Conservation (phyloP, 2,113 vertebrate species). For the Apteryx owenii region DNA sequence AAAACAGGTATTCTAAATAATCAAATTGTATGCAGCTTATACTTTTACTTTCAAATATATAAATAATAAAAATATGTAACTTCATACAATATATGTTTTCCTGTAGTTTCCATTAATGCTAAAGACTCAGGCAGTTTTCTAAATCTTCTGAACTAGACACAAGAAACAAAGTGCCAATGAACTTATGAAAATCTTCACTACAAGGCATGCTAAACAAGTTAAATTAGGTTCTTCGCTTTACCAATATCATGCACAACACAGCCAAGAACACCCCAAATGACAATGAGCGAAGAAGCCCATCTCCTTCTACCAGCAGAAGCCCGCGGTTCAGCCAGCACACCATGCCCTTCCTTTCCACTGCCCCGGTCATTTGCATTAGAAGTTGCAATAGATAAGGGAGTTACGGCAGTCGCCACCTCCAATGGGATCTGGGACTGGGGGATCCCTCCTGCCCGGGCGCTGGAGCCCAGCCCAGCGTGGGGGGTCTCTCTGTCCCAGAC, state of each 20-base stretch:
- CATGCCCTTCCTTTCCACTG: not conserved
- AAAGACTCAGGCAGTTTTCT: not conserved
- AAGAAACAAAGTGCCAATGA: not conserved
- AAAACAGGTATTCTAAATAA: constrained; percentile 42
- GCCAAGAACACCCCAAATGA: not conserved
- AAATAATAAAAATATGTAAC: not conserved
- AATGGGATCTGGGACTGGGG: not conserved
- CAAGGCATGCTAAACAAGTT: not conserved
- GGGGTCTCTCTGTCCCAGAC: not conserved
- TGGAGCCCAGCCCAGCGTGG: no score
- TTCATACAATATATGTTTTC: not conserved
- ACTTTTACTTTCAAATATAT: constrained; percentile 17
- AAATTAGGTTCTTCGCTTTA: not conserved
- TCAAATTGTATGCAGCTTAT: not conserved
- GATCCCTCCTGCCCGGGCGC: no score
- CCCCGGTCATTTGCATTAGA: not conserved
- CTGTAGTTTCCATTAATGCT: not conserved
- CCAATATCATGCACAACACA: not conserved
- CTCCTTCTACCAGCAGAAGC: not conserved
- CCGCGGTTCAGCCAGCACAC: not conserved
- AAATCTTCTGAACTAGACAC: not conserved
- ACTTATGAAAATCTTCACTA: not conserved
- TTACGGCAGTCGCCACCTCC: not conserved
- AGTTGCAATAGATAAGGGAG: not conserved
- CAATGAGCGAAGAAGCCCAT: not conserved